Base-by-base conservation (phyloP, 2,797 vertebrate species). In the Geotrypetes seraphini region DNA sequence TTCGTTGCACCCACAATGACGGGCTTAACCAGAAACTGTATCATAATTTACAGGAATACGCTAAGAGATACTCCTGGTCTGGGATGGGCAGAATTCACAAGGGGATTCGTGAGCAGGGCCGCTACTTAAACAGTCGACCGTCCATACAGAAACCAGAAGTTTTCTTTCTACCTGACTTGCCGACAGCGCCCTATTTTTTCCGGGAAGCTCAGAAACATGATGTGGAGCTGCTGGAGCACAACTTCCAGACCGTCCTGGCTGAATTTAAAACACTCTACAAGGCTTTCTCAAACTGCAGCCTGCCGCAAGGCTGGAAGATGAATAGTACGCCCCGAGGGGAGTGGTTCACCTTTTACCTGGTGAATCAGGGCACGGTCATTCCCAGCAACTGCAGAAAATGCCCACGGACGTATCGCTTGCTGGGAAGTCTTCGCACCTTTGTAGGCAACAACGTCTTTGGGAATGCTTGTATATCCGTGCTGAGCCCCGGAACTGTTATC, bases 61-160 rank as follows among this genome's bases (percentile, higher is more conserved):
- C 96, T 77, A 99, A 96, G 66, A 89, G 93, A 45, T 97, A 97
- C 78, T 97, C 96, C 31, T 99, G 96, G 96, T 88, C 96, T 0
- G 96, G 96, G 48, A 97, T 98, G 94, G 94, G 94, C 49, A 81
- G 96, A 31, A 92, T 99, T 63, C 91, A 97, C 61, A 99, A 98
- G 63, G 96, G 89, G 19, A 88, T 97, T 39, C 90, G 94, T 0
- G 93, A 96, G 50, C 93, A 95, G 67, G 90, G 88, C 31, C 84
- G 96, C 19, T 93, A 95, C 73, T 83, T 82, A 40, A 66, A 66
- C 36, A 84, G 85, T 72, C 80, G 89, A 10, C 90, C 89, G 0
- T 91, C 92, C 63, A 98, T 99, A 73, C 96, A 99, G 77, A 85
- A 89, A 43, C 92, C 94, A 0, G 94, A 97, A 50, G 89, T 97